A percentile compares a stretch with the other conserved stretches of the same genome.
phyloP scores from a whole-genome alignment of 2,113 vertebrate species.

The Ranitomeya variabilis region DNA sequence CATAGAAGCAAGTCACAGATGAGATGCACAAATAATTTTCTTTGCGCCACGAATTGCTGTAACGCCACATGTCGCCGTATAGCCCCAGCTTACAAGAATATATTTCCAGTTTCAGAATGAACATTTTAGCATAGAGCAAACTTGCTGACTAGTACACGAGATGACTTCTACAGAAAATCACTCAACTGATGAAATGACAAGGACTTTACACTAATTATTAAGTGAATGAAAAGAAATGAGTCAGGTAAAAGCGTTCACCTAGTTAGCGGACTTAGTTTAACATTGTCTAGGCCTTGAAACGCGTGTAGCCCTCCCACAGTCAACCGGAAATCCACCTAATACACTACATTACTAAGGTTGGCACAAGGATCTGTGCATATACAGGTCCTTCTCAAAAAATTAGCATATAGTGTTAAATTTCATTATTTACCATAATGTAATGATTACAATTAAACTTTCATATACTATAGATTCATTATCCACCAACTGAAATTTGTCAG shows the following conservation, averaged over 20 bases:
- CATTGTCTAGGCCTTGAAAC: neutral
- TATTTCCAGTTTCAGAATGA: neutral
- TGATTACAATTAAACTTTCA: too few species aligned
- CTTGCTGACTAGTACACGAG: neutral
- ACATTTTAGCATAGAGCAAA: neutral
- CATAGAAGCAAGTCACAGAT: too few species aligned
- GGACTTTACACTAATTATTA: neutral
- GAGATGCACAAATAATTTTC: too few species aligned
- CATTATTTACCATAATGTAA: too few species aligned
- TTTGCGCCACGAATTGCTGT: too few species aligned
- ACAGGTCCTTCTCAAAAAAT: too few species aligned
- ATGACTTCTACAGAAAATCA: neutral
- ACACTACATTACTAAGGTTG: neutral
- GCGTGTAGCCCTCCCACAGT: neutral
- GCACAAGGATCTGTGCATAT: too few species aligned
- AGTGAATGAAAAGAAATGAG: neutral
- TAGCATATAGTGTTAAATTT: too few species aligned
- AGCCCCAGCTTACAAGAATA: neutral
- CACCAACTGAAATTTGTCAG: too few species aligned
- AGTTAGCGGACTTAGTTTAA: slow-evolving; percentile 8
- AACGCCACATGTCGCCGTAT: too few species aligned
- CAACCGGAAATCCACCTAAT: neutral
- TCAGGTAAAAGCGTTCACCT: neutral
- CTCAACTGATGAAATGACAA: neutral
- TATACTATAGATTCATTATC: too few species aligned